Conservation (phyloP, 1,140 invertebrate species). For the Ylistrum balloti region DNA sequence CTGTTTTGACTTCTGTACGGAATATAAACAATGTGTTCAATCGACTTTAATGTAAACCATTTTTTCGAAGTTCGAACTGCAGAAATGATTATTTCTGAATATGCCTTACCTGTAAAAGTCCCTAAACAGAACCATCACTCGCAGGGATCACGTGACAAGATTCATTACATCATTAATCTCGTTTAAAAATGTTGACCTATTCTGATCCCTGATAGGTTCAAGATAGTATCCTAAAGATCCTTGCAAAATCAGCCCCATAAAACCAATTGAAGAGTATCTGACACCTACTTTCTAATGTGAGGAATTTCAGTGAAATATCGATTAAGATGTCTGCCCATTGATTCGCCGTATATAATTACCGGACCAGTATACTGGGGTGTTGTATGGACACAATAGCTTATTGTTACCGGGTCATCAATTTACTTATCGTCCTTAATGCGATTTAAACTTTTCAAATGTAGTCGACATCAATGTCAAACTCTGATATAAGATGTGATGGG, state of each 20-base stretch:
- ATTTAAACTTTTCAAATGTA: not conserved
- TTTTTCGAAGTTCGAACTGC: no score
- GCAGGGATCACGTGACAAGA: not conserved
- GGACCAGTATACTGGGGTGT: not conserved
- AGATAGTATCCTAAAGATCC: not conserved
- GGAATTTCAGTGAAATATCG: not conserved
- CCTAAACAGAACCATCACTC: not conserved
- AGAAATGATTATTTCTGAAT: no score
- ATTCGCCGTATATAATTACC: not conserved
- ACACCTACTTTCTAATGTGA: constrained; percentile 15
- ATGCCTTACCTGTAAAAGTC: no score
- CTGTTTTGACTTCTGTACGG: no score
- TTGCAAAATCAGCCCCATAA: not conserved
- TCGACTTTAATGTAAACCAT: no score
- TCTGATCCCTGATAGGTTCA: not conserved
- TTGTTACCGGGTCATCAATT: not conserved
- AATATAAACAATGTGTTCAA: no score
- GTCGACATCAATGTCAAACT: not conserved
- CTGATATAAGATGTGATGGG: not conserved
- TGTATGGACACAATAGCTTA: not conserved
- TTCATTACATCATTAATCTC: not conserved
- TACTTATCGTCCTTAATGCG: constrained; percentile 17
- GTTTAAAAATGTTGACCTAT: not conserved
- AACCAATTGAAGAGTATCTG: not conserved
- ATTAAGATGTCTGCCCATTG: constrained; percentile 11